These are phyloP conservation scores for Temnopleurus reevesii DNA, from an alignment of 53 echinoderm and acorn worm species.

Conservation along the genomic window DNA sequence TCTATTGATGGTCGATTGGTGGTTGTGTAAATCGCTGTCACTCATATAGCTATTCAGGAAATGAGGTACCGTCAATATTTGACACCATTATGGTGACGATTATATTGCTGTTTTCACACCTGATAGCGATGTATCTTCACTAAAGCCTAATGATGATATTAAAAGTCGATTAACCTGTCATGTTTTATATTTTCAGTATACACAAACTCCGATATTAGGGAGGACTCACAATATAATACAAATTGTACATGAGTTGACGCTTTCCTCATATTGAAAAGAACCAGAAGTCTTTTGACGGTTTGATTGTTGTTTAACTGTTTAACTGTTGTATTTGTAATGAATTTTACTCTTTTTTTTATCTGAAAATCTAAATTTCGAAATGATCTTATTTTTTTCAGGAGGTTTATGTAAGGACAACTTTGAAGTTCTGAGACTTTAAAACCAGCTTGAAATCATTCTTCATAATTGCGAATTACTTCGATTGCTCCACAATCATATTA, in stretches of 20 bases:
- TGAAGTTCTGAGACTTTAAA: too few species aligned
- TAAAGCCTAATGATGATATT: too few species aligned
- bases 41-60: background rate
- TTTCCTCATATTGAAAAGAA: background rate
- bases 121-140: background rate
- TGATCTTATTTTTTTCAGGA: too few species aligned
- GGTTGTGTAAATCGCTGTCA: constrained; percentile 39
- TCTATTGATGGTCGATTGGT: constrained; percentile 8
- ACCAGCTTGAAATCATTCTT: too few species aligned
- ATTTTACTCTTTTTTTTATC: too few species aligned
- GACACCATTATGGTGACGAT: background rate
- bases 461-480: too few species aligned
- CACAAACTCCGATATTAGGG: background rate
- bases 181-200: background rate
- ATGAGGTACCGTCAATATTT: constrained; percentile 14
- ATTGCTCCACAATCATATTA: too few species aligned
- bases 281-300: background rate
- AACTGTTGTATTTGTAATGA: too few species aligned
- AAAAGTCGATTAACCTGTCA: background rate
- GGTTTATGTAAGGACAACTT: too few species aligned
- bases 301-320: background rate
- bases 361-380: too few species aligned
- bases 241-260: background rate
- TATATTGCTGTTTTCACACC: background rate
- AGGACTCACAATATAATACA: background rate